Base-by-base conservation (phyloP, 2,888 invertebrate genomes). In the Eupsilia transversa region DNA sequence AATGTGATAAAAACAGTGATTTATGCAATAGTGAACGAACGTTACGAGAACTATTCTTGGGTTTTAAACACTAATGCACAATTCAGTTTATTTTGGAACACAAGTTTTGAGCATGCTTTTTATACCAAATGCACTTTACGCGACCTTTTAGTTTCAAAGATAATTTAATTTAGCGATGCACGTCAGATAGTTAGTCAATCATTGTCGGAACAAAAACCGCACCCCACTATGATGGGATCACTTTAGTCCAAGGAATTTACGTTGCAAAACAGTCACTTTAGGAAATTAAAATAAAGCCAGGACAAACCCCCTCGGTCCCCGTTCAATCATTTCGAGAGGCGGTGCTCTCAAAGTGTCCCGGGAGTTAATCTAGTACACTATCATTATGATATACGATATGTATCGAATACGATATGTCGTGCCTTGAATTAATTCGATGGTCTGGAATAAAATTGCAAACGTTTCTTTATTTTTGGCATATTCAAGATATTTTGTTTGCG, bases 291-390 rank as follows among this genome's bases (percentile, higher is more conserved):
- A 95, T 95, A 94, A 95, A 94, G 92, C 93, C 91, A 89, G 90
- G 79, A 90, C 93, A 92, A 95, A 93, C 92, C 94, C 93, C 93
- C 94, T 92, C 92, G 93, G 95, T 95, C 96, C 96, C 95, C 90
- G 93, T 93, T 96, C 95, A 96, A 96, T 96, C 95, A 96, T 95
- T 95, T 95, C 94, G 91, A 95, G 92, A 94, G 93, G 91, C 91
- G 91, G 85, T 90, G 91, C 92, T 93, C 93, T 92, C 93, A 92
- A 94, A 93, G 91, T 91, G 93, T 94, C 94, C 92, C 91, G 87
- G 89, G 93, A 92, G 93, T 92, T 92, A 91, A 93, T 92, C 92
- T 92, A 89, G 87, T 87, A 86, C 87, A 90, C 89, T 90, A 91
- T 91, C 90, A 90, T 88, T 87, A 89, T 88, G 84, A 86, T 86